These are phyloP conservation scores for Xestia sexstrigata DNA, from an alignment of 2,888 invertebrate species.

Conservation along the genomic window DNA sequence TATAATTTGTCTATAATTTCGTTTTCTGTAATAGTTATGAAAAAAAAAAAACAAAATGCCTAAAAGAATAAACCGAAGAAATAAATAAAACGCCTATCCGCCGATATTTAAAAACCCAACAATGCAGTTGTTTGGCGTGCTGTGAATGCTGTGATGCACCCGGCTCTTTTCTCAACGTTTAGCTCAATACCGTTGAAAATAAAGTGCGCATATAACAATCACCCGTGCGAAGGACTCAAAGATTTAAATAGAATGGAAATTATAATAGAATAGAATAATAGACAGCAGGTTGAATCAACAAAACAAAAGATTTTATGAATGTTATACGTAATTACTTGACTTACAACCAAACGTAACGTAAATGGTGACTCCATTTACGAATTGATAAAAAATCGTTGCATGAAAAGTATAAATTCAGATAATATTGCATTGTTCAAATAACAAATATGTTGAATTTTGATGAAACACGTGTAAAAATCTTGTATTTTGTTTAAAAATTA, in stretches of 20 bases:
- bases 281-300: background rate
- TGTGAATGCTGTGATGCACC: too few species aligned
- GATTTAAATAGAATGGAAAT: background rate
- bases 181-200: background rate
- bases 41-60: background rate
- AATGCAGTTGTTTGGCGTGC: background rate
- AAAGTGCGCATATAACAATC: background rate
- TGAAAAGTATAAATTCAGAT: background rate
- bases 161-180: background rate
- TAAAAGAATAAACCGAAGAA: background rate
- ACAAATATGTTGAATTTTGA: too few species aligned
- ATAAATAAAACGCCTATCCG: background rate
- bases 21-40: background rate
- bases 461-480: background rate
- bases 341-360: background rate
- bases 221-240: background rate
- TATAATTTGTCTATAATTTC: too few species aligned
- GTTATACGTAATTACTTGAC: background rate
- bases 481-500: constrained; percentile 15
- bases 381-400: background rate
- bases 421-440: background rate
- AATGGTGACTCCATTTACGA: background rate
- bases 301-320: background rate
- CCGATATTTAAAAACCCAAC: background rate
- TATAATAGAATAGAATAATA: background rate